Evolutionary conservation across 2,113 vertebrate species (phyloP).

Genomic region (Antennarius striatus): DNA sequence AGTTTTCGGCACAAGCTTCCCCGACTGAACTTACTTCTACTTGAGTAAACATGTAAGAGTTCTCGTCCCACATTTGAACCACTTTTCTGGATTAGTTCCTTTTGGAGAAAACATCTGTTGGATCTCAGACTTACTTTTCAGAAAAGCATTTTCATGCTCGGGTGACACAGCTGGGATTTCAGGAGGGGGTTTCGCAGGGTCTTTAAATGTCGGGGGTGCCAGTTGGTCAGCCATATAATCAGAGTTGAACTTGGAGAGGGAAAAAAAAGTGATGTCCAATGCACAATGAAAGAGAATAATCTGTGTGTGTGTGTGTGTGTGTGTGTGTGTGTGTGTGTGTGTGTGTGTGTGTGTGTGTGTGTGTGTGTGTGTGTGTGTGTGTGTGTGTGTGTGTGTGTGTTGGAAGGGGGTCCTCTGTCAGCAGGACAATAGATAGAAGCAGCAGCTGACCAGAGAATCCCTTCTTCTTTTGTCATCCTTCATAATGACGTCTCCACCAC

Average conservation of each 20-base stretch:
- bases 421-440: constrained; percentile 53
- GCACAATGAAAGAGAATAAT: constrained; percentile 18
- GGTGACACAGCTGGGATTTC: constrained; percentile 53
- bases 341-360: constrained; percentile 31
- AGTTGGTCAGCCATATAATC: constrained; percentile 56
- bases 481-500: constrained; percentile 62
- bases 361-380: constrained; percentile 21
- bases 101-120: constrained; percentile 52
- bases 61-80: not conserved
- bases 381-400: constrained; percentile 21
- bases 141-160: not conserved
- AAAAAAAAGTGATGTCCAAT: constrained; percentile 53
- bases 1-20: not conserved
- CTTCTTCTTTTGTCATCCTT: constrained; percentile 62
- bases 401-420: constrained; percentile 19
- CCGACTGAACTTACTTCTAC: not conserved
- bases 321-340: constrained; percentile 26
- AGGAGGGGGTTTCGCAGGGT: constrained; percentile 2
- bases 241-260: constrained; percentile 64
- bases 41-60: not conserved
- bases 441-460: constrained; percentile 68
- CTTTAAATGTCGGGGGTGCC: constrained; percentile 51
- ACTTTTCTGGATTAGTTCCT: not conserved
- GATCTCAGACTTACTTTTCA: constrained; percentile 21
- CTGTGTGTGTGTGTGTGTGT: constrained; percentile 7